Percentiles rank a stretch among this genome's conserved stretches.
These are phyloP conservation scores for Oreonectes daqikongensis DNA, from an alignment of 2,797 vertebrate genomes.

Conservation along the genomic window DNA sequence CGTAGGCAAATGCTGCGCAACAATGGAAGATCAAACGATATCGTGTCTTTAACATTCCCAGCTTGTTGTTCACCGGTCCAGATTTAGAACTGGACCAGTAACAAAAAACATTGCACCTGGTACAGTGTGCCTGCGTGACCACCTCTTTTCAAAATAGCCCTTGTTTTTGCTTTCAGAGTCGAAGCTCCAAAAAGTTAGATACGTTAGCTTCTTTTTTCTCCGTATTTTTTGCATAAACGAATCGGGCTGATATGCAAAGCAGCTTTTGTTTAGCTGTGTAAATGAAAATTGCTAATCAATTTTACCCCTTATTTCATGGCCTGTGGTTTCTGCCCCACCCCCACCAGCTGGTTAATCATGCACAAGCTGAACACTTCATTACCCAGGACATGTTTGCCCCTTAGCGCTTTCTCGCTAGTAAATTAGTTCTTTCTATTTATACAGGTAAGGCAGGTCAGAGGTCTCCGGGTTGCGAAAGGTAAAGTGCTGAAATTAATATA, in stretches of 20 bases:
- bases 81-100: constrained; percentile 46
- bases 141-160: constrained; percentile 50
- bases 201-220: constrained; percentile 14
- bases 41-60: constrained; percentile 35
- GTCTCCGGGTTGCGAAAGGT: constrained; percentile 80
- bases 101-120: constrained; percentile 46
- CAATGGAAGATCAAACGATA: constrained; percentile 38
- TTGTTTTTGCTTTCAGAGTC: constrained; percentile 27
- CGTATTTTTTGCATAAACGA: constrained; percentile 50
- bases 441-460: constrained; percentile 85
- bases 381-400: constrained; percentile 90
- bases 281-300: constrained; percentile 92
- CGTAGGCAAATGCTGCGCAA: background rate
- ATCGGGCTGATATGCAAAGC: constrained; percentile 78
- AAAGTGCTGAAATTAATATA: constrained; percentile 77
- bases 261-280: constrained; percentile 87
- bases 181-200: constrained; percentile 36
- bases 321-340: constrained; percentile 90
- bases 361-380: constrained; percentile 95
- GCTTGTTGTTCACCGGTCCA: constrained; percentile 37
- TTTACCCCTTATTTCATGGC: constrained; percentile 94
- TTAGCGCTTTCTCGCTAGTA: constrained; percentile 85
- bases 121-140: constrained; percentile 41
- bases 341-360: constrained; percentile 94
- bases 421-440: constrained; percentile 87